Evolutionary conservation across 2,113 vertebrate genomes (phyloP), one percentile per base, ranked within the genome.

Genomic region (Microcebus murinus): DNA sequence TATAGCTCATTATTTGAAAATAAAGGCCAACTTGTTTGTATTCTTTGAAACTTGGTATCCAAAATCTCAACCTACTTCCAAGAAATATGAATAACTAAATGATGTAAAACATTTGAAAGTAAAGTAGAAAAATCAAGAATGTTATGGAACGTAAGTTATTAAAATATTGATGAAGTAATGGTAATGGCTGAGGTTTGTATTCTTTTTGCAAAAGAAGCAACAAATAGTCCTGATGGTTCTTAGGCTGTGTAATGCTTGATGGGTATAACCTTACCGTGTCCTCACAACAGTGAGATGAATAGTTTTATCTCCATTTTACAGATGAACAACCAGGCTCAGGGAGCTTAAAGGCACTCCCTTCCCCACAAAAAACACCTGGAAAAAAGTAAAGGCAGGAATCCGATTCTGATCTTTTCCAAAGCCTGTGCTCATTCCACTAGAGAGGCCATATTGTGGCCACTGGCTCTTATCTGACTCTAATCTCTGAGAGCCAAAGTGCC

Each of bases 1-100:
- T 55, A 76, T 42, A 39, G 50, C 42, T 77, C 34, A 14, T 77
- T 55, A 29, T 82, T 90, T 91, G 68, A 65, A 91, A 95, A 74
- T 63, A 74, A 73, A n/a, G n/a, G 14, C 11, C 29, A 93, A 71
- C 4, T 63, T 34, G 82, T 91, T 84, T 87, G 76, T 90, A 76
- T n/a, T 86, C 87, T 80, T 65, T 57, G 61, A 87, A 67, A 31
- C 31, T 67, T 23, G 3, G 61, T 57, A 67, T 59, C 29, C 39
- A 93, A 93, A 96, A 93, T 82, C 31, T 79, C 63, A 87, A 57
- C 13, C 86, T 87, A 63, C 63, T 95, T 91, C 63, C 61, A 91
- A 88, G 82, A 95, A 71, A 91, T 59, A 68, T 85, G 67, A 90
- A 81, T 91, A 76, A 87, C 87, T 77, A 87, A 95, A 79, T 91